Evolutionary conservation across 2,888 invertebrate species (phyloP).

Genomic region (Linnaemya vulpina): DNA sequence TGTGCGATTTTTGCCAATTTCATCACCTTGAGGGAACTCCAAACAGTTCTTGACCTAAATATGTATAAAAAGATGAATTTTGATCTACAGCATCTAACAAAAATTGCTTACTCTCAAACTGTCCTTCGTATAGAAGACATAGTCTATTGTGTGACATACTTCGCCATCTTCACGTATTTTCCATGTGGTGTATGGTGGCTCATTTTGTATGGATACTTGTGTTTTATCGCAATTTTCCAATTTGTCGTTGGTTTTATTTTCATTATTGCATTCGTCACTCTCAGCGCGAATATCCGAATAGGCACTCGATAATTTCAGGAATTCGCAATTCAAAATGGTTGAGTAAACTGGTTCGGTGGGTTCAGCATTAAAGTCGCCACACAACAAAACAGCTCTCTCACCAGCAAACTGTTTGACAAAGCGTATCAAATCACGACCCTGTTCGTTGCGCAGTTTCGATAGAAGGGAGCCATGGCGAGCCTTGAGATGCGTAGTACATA

Average conservation of each 20-base stretch:
- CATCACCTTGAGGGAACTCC: slow-evolving; percentile 86
- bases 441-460: slow-evolving; percentile 87
- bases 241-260: slow-evolving; percentile 56
- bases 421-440: slow-evolving; percentile 87
- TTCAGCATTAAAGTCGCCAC: slow-evolving; percentile 91
- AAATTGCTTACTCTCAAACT: slow-evolving; percentile 84
- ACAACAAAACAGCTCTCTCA: slow-evolving; percentile 86
- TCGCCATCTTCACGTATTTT: slow-evolving; percentile 89
- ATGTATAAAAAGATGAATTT: not conserved
- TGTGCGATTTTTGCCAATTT: slow-evolving; percentile 87
- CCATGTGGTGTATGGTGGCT: slow-evolving; percentile 90
- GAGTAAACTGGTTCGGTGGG: slow-evolving; percentile 88
- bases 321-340: slow-evolving; percentile 84
- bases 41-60: slow-evolving; percentile 81
- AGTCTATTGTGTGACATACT: slow-evolving; percentile 89
- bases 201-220: slow-evolving; percentile 82
- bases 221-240: slow-evolving; percentile 75
- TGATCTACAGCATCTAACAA: not conserved
- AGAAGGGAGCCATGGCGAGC: slow-evolving; percentile 87
- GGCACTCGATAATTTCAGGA: slow-evolving; percentile 84
- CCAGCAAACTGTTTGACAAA: slow-evolving; percentile 84
- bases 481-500: slow-evolving; percentile 90
- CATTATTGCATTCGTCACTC: slow-evolving; percentile 71
- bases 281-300: slow-evolving; percentile 83
- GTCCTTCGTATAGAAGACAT: slow-evolving; percentile 87